Conservation (phyloP, 1,140 invertebrate species). For the Cylas formicarius region DNA sequence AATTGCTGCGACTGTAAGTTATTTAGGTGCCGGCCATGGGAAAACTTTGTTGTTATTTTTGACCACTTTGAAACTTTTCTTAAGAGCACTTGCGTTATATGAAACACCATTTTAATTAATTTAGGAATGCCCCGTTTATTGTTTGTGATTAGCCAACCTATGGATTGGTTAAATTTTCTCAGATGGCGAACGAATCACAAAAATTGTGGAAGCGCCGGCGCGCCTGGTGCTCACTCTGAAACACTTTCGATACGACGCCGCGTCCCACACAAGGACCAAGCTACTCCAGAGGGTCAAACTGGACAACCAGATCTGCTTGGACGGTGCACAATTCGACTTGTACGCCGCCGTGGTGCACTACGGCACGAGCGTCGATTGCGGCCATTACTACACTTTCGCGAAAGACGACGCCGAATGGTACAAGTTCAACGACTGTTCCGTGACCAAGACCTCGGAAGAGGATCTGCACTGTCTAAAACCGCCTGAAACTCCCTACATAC, state of each 20-base stretch:
- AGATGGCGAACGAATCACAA: slow-evolving; percentile 67
- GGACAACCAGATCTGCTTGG: slow-evolving; percentile 51
- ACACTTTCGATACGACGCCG: slow-evolving; percentile 71
- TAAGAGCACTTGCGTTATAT: too few species aligned
- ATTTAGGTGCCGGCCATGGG: too few species aligned
- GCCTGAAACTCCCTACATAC: slow-evolving; percentile 73
- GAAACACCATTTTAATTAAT: too few species aligned
- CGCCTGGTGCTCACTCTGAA: slow-evolving; percentile 75
- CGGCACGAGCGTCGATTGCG: slow-evolving; percentile 72
- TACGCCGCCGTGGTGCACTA: slow-evolving; percentile 79
- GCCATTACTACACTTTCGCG: slow-evolving; percentile 81
- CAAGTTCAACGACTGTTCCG: slow-evolving; percentile 71
- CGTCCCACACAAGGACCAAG: slow-evolving; percentile 65
- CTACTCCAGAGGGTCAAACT: slow-evolving; percentile 59
- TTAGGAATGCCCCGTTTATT: too few species aligned
- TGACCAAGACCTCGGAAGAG: slow-evolving; percentile 50
- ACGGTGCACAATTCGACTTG: slow-evolving; percentile 55
- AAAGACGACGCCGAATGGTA: slow-evolving; percentile 66
- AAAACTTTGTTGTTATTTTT: too few species aligned
- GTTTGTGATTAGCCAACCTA: too few species aligned
- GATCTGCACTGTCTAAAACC: slow-evolving; percentile 58
- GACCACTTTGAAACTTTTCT: too few species aligned
- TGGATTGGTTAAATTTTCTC: slow-evolving; percentile 1
- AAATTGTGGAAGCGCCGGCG: slow-evolving; percentile 62
- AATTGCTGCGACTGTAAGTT: too few species aligned